Base-by-base conservation (phyloP, 2,888 invertebrate species). In the Acronicta psi region DNA sequence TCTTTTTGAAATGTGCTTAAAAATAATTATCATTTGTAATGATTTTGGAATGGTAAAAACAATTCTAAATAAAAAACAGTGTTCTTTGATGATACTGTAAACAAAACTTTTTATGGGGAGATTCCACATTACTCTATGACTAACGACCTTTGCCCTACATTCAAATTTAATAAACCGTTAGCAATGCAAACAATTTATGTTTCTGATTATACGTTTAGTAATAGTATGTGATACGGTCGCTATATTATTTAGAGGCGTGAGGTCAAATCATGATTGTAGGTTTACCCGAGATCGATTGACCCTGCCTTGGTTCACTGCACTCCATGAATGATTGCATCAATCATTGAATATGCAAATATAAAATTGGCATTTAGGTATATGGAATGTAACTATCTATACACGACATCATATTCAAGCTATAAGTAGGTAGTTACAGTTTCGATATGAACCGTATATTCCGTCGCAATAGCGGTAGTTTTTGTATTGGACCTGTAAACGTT, bases 211-310 rank as follows among this genome's bases (percentile, higher is more conserved):
- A 57, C 25, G 58, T 67, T 71, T 40, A 23, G 50, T 67, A 71
- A 72, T 67, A 52, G 68, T 62, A 43, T 66, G 53, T 72, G 47
- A 52, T 44, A 47, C 43, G 47, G 72, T 56, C 41, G 37, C 46
- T 54, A 34, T 43, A 44, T 63, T 55, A 68, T 71, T 49, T 43
- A 17, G 58, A 73, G 60, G 49, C 17, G 41, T 53, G 47, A 75
- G 73, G 73, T 69, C 73, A 67, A 59, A 46, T 75, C 55, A 67
- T 73, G 73, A 51, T 51, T 49, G 43, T 45, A 34, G 29, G 36
- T 49, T 69, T 62, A 65, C 73, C 73, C 55, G 44, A 60, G 46
- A 44, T 38, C 18, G 23, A 60, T 38, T 47, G 59, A 57, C 61
- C 51, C 42, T 55, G 46, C 34, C 50, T 59, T 55, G 57, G 75